Conservation (phyloP, 2,797 vertebrate species). For the Sandelia bainsii region DNA sequence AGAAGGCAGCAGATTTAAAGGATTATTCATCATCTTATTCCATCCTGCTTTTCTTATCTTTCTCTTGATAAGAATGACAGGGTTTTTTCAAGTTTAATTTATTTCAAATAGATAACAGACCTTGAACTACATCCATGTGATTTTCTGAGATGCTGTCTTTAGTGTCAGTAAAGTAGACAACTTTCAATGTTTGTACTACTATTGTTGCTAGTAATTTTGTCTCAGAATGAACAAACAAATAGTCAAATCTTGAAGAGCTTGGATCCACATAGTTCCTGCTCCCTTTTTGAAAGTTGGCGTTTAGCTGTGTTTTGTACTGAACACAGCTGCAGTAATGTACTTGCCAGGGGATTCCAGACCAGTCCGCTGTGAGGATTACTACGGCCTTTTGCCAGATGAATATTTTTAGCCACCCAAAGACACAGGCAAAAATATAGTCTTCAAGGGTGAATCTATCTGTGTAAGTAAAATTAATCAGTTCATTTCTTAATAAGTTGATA, state of each 20-base stretch:
- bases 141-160: constrained; percentile 11
- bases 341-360: constrained; percentile 26
- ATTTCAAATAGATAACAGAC: constrained; percentile 24
- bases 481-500: no score
- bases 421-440: neutral
- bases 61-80: constrained; percentile 4
- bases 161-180: neutral
- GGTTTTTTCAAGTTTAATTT: constrained; percentile 6
- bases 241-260: neutral
- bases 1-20: neutral
- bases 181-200: neutral
- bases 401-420: constrained; percentile 36
- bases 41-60: neutral
- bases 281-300: constrained; percentile 49
- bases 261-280: constrained; percentile 10
- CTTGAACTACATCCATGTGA: neutral
- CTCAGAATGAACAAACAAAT: neutral
- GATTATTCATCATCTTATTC: constrained; percentile 7
- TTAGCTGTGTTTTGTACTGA: constrained; percentile 39
- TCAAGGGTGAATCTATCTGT: neutral
- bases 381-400: constrained; percentile 16
- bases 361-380: constrained; percentile 52
- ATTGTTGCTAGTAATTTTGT: neutral
- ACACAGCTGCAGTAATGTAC: constrained; percentile 56
- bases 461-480: neutral